Conservation (phyloP, 2,888 invertebrate genomes). For the Phymatocera aterrima region DNA sequence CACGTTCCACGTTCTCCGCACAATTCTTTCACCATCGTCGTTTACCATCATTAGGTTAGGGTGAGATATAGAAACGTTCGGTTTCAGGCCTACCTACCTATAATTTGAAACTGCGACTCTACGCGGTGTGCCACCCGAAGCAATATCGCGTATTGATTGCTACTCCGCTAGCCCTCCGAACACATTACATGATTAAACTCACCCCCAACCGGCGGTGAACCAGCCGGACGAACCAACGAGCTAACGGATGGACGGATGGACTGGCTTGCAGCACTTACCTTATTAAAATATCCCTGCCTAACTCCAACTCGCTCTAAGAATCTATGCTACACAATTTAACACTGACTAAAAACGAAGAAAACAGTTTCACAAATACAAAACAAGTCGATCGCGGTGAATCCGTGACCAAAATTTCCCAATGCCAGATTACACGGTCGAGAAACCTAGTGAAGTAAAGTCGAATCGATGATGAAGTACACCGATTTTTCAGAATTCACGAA, state of each 20-base stretch:
- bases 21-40: background rate
- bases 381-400: too few relatives aligned
- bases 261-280: constrained; percentile 74
- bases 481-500: too few relatives aligned
- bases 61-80: background rate
- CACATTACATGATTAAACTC: constrained; percentile 75
- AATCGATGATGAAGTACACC: too few relatives aligned
- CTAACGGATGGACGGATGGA: constrained; percentile 20
- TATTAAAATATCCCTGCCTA: constrained; percentile 72
- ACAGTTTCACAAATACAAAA: too few relatives aligned
- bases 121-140: constrained; percentile 61
- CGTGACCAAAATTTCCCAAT: too few relatives aligned
- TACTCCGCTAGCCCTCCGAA: constrained; percentile 66
- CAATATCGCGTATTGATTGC: constrained; percentile 72
- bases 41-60: background rate
- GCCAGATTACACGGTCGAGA: too few relatives aligned
- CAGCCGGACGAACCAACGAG: constrained; percentile 50
- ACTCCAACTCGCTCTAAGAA: background rate
- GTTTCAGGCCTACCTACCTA: constrained; percentile 2
- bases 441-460: too few relatives aligned
- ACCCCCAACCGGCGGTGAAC: constrained; percentile 57
- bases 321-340: too few relatives aligned
- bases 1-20: background rate
- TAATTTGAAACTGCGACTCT: background rate
- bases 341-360: too few relatives aligned